These are phyloP conservation scores for Achlya flavicornis DNA, from an alignment of 2,888 invertebrate genomes.

Conservation along the genomic window DNA sequence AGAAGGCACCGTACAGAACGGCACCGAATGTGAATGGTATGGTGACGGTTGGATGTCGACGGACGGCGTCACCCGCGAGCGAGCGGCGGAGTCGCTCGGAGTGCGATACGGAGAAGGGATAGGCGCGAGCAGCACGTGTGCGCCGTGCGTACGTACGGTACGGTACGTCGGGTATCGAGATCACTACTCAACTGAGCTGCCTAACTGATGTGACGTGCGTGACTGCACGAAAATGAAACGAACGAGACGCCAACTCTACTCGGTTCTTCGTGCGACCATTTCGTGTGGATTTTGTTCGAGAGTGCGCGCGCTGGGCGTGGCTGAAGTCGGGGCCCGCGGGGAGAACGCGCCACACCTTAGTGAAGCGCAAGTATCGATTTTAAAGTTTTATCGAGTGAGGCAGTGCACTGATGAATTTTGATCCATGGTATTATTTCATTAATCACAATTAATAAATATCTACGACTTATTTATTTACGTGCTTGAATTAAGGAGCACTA, in stretches of 20 bases:
- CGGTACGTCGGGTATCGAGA: conserved; percentile 68
- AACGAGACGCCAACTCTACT: conserved; percentile 47
- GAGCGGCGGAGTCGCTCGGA: conserved; percentile 55
- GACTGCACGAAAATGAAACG: conserved; percentile 60
- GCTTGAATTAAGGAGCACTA: no score
- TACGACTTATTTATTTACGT: no score
- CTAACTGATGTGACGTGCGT: conserved; percentile 63
- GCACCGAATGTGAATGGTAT: conserved; percentile 36
- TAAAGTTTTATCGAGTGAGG: conserved; percentile 44
- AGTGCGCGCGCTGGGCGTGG: conserved; percentile 80
- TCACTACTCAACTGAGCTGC: conserved; percentile 68
- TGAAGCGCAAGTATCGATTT: conserved; percentile 63
- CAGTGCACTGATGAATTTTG: background rate
- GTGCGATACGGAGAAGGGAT: conserved; percentile 54
- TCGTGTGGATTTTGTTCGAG: conserved; percentile 73
- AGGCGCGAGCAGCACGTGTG: conserved; percentile 67
- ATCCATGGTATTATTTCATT: background rate
- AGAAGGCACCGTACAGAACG: conserved; percentile 32
- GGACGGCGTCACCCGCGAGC: conserved; percentile 48
- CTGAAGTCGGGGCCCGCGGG: conserved; percentile 67
- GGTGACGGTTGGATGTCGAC: conserved; percentile 28
- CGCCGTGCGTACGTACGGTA: conserved; percentile 52
- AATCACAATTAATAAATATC: no score
- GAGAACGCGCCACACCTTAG: conserved; percentile 61
- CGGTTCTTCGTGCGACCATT: conserved; percentile 68